These are phyloP conservation scores for Mus spicilegus DNA, from an alignment of 2,113 vertebrate species.

Conservation along the genomic window DNA sequence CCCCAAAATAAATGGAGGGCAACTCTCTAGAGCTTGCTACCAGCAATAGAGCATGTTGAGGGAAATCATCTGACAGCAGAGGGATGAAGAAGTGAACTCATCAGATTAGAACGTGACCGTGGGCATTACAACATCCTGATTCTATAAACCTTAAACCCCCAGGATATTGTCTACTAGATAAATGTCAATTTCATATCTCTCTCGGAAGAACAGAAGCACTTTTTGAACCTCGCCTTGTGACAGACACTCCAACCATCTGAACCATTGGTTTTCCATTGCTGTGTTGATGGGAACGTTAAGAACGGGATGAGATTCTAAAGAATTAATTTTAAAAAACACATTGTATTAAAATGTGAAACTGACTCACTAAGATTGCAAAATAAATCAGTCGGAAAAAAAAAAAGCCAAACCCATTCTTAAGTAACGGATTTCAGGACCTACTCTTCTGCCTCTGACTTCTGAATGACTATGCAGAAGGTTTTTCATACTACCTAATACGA, in stretches of 20 bases:
- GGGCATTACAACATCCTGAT: background rate
- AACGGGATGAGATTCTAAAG: background rate
- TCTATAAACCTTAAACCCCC: background rate
- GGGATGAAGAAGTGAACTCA: background rate
- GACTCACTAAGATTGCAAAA: background rate
- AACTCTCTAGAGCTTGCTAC: background rate
- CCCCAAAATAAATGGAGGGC: background rate
- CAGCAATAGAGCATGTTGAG: rapidly evolving
- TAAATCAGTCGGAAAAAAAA: background rate
- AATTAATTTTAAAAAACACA: too few relatives aligned
- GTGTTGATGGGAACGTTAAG: background rate
- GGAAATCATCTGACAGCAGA: background rate
- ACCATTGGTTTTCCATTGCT: background rate
- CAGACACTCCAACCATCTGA: background rate
- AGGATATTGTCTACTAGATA: background rate
- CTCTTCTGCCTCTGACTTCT: background rate
- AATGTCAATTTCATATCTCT: background rate
- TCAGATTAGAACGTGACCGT: background rate
- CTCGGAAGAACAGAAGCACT: background rate
- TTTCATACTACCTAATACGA: background rate
- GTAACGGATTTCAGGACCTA: background rate
- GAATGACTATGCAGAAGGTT: background rate
- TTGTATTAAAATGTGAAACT: background rate
- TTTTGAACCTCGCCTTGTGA: background rate
- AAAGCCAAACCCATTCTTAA: background rate